Evolutionary conservation across 2,113 vertebrate genomes (phyloP).

Genomic region (Melierax canorus): DNA sequence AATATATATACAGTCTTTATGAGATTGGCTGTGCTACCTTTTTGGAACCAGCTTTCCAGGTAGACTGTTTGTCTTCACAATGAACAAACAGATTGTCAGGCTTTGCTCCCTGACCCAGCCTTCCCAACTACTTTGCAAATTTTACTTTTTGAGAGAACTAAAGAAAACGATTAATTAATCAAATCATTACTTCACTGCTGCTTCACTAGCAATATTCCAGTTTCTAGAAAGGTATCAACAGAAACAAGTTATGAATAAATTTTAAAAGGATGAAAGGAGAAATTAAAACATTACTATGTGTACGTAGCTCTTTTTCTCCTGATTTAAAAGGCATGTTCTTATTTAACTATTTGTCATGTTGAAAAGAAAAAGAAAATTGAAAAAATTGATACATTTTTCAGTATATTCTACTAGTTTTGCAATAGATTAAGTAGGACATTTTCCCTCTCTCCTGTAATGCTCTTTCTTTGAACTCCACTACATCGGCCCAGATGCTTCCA

Average conservation of each 20-base stretch:
- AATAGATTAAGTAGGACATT: neutral
- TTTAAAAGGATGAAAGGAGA: neutral
- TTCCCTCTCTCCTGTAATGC: neutral
- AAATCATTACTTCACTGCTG: neutral
- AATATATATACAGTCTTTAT: neutral
- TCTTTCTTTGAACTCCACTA: constrained; percentile 7
- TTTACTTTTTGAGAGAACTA: neutral
- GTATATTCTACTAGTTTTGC: neutral
- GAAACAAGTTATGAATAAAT: neutral
- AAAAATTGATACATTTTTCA: neutral
- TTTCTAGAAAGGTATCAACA: neutral
- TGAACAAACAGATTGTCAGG: neutral
- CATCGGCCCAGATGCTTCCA: neutral
- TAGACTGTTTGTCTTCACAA: neutral
- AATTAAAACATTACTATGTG: neutral
- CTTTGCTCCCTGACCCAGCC: neutral
- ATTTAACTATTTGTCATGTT: neutral
- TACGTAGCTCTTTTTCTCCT: accelerated
- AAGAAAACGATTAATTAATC: neutral
- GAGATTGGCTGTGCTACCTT: neutral
- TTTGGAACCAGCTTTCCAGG: neutral
- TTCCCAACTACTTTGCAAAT: neutral
- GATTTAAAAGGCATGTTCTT: neutral
- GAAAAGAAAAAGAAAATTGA: neutral
- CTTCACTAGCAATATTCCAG: neutral